Conservation (phyloP, 2,113 vertebrate species). For the Cacatua alba region DNA sequence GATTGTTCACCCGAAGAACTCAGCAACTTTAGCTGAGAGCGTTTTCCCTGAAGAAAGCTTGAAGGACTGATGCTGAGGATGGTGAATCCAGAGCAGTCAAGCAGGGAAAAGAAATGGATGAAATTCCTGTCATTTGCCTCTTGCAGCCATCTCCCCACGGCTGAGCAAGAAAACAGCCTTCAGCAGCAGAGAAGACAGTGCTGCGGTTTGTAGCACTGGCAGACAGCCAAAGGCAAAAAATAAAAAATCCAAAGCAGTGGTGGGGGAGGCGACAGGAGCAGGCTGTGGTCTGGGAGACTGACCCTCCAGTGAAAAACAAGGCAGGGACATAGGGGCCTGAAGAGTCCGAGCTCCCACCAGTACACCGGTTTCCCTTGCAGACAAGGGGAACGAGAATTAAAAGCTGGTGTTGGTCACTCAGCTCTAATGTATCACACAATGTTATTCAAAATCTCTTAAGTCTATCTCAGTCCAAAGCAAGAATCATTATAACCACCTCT, state of each 20-base stretch:
- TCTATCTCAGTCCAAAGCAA: background rate
- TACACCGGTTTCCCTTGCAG: background rate
- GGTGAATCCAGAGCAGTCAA: conserved; percentile 10
- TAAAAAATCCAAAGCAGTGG: background rate
- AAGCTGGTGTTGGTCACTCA: background rate
- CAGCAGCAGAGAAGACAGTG: conserved; percentile 23
- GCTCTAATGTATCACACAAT: background rate
- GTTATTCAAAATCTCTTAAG: background rate
- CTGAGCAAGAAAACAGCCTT: conserved; percentile 46
- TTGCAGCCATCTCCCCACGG: background rate
- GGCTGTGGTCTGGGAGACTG: background rate
- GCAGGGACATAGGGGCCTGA: background rate
- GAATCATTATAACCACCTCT: background rate
- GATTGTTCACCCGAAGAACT: background rate
- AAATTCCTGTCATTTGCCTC: conserved; percentile 47
- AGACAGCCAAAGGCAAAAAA: conserved; percentile 9
- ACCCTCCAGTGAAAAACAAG: background rate
- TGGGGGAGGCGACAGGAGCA: background rate
- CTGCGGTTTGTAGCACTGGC: conserved; percentile 24
- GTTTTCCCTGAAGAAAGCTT: background rate
- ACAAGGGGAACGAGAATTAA: background rate
- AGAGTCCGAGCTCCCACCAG: background rate
- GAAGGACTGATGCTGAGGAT: background rate
- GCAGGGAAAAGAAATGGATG: conserved; percentile 10
- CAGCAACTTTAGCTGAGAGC: background rate